phyloP scores from a whole-genome alignment of 1,140 invertebrate species.

The Leptinotarsa lineolata region DNA sequence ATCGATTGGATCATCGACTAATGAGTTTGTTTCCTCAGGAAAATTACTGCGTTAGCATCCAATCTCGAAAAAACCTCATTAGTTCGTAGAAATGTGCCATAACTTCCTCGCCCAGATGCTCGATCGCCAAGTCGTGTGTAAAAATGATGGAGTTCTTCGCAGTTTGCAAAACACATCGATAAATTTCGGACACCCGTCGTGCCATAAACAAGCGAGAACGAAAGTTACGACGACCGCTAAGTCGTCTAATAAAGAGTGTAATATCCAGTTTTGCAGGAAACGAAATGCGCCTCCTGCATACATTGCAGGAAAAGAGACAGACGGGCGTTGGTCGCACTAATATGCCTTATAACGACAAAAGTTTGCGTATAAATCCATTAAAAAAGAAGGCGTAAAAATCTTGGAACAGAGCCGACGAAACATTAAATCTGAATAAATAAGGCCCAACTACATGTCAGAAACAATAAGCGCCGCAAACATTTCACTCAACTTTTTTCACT shows the following conservation, averaged over 20 bases:
- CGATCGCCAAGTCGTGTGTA: constrained; percentile 11
- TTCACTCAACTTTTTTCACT: constrained; percentile 22
- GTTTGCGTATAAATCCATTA: constrained; percentile 27
- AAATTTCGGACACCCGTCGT: constrained; percentile 27
- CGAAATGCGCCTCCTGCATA: constrained; percentile 3
- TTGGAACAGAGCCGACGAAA: constrained; percentile 24
- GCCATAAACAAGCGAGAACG: constrained; percentile 17
- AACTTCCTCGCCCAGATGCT: constrained; percentile 3
- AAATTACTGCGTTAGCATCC: background rate
- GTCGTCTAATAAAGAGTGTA: constrained; percentile 18
- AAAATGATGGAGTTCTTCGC: constrained; percentile 21
- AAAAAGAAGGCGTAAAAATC: constrained; percentile 24
- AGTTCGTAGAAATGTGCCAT: background rate
- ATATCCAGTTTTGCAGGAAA: constrained; percentile 19
- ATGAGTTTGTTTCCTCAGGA: background rate
- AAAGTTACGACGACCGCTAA: constrained; percentile 6
- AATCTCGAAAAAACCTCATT: background rate
- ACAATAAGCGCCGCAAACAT: constrained; percentile 25
- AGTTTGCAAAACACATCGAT: constrained; percentile 28
- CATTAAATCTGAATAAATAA: constrained; percentile 29
- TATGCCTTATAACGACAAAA: constrained; percentile 16
- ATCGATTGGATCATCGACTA: too few relatives aligned
- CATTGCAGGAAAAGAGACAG: background rate
- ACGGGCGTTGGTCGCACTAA: background rate
- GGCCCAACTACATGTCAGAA: constrained; percentile 23